phyloP scores from a whole-genome alignment of 2,888 invertebrate genomes.

The Xestia rhomboidea region DNA sequence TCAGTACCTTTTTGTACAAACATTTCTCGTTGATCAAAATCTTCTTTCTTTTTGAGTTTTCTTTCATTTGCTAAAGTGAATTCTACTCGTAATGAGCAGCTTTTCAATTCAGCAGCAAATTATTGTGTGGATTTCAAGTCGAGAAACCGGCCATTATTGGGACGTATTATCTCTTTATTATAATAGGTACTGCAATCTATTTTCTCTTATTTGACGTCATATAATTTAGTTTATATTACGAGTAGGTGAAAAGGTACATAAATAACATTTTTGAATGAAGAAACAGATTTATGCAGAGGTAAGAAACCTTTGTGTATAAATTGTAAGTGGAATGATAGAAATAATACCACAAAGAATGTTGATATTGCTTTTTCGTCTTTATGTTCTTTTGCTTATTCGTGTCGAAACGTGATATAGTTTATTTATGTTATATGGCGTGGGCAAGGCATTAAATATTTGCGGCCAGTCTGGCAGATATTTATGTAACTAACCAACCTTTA shows the following conservation, averaged over 20 bases:
- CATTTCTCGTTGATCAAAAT: not conserved
- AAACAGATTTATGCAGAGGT: not conserved
- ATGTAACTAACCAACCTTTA: not conserved
- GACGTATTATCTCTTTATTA: not conserved
- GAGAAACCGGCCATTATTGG: not conserved
- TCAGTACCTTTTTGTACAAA: not conserved
- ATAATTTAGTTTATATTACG: not conserved
- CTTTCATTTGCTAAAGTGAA: not conserved
- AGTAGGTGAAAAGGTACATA: too few relatives aligned
- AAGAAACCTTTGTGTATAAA: not conserved
- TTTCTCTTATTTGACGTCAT: not conserved
- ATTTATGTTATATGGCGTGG: slow-evolving; percentile 5
- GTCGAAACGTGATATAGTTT: slow-evolving; percentile 13
- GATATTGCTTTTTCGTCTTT: slow-evolving; percentile 1
- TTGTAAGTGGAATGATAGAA: not conserved
- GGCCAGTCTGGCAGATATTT: slow-evolving; percentile 1
- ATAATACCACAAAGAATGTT: not conserved
- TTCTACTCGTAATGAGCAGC: not conserved
- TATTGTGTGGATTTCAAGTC: not conserved
- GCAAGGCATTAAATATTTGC: slow-evolving; percentile 22
- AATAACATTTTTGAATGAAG: not conserved
- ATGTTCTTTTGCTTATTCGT: not conserved
- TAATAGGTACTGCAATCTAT: not conserved
- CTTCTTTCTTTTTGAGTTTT: not conserved
- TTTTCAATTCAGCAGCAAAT: not conserved